A percentile compares a stretch with the other conserved stretches of the same genome.
These are phyloP conservation scores for Cantharis flavilabris DNA, from an alignment of 2,888 invertebrate genomes.

Conservation along the genomic window DNA sequence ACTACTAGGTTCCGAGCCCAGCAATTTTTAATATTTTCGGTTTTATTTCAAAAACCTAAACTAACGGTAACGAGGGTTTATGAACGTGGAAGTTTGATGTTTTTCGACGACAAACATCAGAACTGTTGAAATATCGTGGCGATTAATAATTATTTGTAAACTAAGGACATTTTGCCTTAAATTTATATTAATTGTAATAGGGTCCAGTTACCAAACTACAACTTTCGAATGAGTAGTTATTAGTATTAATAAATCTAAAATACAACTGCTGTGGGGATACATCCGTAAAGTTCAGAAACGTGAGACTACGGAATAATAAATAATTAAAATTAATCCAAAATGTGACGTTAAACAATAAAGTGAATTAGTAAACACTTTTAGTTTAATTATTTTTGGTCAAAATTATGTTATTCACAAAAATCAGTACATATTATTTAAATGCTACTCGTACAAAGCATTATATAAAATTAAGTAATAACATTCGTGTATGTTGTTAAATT, in stretches of 20 bases:
- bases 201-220: not conserved
- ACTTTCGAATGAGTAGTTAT: constrained; percentile 11
- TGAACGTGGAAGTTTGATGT: not conserved
- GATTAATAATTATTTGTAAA: not conserved
- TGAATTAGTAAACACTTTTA: not conserved
- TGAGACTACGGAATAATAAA: constrained; percentile 17
- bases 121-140: not conserved
- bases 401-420: not conserved
- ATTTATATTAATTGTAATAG: not conserved
- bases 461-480: not conserved
- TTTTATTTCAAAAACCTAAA: not conserved
- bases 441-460: not conserved
- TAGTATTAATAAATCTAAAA: constrained; percentile 24
- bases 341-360: not conserved
- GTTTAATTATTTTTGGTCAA: not conserved
- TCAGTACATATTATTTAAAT: not conserved
- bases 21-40: not conserved
- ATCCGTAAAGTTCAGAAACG: constrained; percentile 16
- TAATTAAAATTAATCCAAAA: constrained; percentile 23
- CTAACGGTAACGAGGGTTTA: not conserved
- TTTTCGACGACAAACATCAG: not conserved
- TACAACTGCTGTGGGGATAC: constrained; percentile 22
- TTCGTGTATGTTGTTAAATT: not conserved
- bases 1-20: not conserved
- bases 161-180: not conserved